Conservation (phyloP, 2,797 vertebrate genomes). For the Fratercula arctica region DNA sequence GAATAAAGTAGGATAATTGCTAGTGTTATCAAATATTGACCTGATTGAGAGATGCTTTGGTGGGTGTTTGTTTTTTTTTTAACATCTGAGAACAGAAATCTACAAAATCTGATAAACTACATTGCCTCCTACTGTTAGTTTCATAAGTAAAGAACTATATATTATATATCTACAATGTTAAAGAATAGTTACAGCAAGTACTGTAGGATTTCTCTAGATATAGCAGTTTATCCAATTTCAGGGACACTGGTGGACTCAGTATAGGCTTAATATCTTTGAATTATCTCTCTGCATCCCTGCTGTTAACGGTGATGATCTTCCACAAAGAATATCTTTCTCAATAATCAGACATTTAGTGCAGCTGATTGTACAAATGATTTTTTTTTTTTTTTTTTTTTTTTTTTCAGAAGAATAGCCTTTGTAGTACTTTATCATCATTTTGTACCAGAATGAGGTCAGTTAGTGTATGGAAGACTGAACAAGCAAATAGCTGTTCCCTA, state of each 20-base stretch:
- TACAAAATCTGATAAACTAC: not conserved
- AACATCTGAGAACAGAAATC: not conserved
- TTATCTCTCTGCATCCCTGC: not conserved
- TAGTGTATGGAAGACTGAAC: not conserved
- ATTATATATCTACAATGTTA: not conserved
- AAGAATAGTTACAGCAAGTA: not conserved
- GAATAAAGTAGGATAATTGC: slow-evolving; percentile 52
- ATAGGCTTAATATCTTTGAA: not conserved
- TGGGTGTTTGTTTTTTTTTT: not conserved
- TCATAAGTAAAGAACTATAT: not conserved
- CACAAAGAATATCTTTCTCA: not conserved
- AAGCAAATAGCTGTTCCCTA: not conserved
- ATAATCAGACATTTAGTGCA: not conserved
- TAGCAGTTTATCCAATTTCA: not conserved
- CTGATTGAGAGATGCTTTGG: not conserved
- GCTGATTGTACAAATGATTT: not conserved
- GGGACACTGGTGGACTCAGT: not conserved
- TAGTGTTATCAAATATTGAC: slow-evolving; percentile 48
- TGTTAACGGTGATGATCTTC: not conserved
- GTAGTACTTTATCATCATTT: not conserved
- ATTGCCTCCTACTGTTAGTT: not conserved
- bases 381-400: not conserved
- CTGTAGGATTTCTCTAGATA: not conserved
- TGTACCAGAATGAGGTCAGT: not conserved
- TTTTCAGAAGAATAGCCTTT: not conserved